Percentiles rank a stretch among this genome's conserved stretches.
phyloP scores from a whole-genome alignment of 2,797 vertebrate genomes.

The Xerus rutilus region DNA sequence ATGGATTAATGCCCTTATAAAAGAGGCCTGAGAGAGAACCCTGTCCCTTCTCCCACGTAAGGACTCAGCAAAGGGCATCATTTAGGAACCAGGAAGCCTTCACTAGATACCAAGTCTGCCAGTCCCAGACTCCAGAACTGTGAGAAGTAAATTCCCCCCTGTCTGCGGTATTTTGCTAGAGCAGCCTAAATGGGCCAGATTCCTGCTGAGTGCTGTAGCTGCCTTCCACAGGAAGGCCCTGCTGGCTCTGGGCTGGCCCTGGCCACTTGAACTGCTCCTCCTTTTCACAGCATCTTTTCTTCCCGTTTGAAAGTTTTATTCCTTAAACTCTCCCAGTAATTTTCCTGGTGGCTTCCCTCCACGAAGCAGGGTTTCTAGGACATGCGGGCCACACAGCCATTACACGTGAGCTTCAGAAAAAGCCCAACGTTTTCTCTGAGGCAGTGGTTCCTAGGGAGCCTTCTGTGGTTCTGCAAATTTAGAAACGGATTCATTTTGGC shows the following conservation, averaged over 20 bases:
- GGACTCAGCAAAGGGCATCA: neutral
- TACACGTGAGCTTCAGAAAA: neutral
- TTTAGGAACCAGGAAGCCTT: neutral
- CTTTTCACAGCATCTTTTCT: neutral
- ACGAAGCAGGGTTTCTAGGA: neutral
- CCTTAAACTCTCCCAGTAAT: neutral
- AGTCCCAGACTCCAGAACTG: neutral
- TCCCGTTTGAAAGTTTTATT: neutral
- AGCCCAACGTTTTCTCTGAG: neutral
- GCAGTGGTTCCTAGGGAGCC: neutral
- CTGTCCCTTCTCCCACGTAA: neutral
- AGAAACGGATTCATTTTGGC: neutral
- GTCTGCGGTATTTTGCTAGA: neutral
- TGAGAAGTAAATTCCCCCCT: neutral
- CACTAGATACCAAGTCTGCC: neutral
- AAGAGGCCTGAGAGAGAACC: neutral
- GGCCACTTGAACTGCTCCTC: neutral
- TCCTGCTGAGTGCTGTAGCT: no score
- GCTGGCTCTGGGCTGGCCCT: neutral
- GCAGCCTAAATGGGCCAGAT: neutral
- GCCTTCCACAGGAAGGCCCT: neutral
- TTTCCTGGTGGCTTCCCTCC: neutral
- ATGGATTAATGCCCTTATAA: neutral
- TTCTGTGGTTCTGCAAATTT: constrained; percentile 35
- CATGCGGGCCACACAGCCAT: neutral